A percentile compares a stretch with the other conserved stretches of the same genome.
These are phyloP conservation scores for Petrocephalus microphthalmus DNA, from an alignment of 2,113 vertebrate species.

Conservation along the genomic window DNA sequence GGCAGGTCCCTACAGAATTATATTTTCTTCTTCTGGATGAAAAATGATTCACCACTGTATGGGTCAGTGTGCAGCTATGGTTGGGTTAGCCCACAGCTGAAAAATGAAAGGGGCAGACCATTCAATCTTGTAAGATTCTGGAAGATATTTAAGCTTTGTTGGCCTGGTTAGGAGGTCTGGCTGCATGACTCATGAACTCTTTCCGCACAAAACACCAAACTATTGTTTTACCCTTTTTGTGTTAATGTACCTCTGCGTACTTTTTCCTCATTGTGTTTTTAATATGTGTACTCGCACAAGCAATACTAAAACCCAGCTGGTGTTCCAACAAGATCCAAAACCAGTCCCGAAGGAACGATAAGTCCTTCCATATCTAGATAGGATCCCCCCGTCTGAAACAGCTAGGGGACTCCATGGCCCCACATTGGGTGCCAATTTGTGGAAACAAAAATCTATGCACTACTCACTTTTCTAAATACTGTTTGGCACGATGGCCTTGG, in stretches of 20 bases:
- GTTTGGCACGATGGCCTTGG: no score
- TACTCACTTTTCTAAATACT: no score
- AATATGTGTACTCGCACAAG: not conserved
- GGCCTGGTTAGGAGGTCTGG: not conserved
- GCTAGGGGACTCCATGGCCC: no score
- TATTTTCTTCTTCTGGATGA: not conserved
- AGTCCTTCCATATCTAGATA: no score
- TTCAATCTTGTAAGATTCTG: not conserved
- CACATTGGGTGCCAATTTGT: no score
- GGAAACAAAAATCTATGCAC: no score
- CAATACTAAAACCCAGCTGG: not conserved
- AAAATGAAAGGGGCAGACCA: not conserved
- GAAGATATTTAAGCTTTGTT: not conserved
- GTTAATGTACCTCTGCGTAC: not conserved
- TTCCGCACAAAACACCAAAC: not conserved
- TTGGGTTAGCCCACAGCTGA: not conserved
- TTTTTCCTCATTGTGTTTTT: not conserved
- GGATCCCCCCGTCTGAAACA: no score
- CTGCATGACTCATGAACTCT: not conserved
- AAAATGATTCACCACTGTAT: not conserved
- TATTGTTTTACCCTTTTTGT: not conserved
- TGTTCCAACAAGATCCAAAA: not conserved
- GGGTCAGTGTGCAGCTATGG: not conserved
- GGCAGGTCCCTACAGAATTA: no score
- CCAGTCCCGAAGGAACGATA: no score